phyloP scores from a whole-genome alignment of 1,140 invertebrate genomes.

The Drosophila erecta region DNA sequence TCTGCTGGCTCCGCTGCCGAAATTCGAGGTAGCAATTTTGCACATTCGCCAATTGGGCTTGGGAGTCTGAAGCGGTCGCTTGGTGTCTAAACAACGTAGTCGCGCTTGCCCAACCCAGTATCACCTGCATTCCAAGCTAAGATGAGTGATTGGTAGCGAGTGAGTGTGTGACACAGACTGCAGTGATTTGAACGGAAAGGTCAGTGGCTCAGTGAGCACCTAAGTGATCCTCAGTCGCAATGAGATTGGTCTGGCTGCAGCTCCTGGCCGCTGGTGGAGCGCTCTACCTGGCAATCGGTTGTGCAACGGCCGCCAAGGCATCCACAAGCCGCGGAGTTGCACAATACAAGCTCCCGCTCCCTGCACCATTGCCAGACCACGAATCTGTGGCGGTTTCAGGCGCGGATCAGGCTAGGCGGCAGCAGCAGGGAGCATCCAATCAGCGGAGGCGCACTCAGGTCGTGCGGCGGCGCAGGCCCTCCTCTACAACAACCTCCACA shows the following conservation, averaged over 20 bases:
- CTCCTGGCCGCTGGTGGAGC: conserved; percentile 52
- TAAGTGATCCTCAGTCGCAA: conserved; percentile 32
- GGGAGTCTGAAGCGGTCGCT: conserved; percentile 58
- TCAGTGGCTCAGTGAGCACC: conserved; percentile 42
- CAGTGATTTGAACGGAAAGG: conserved; percentile 18
- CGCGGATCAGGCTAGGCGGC: conserved; percentile 22
- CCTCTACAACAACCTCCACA: conserved; percentile 13
- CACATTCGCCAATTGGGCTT: conserved; percentile 66
- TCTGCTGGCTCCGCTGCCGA: conserved; percentile 54
- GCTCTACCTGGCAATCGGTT: conserved; percentile 46
- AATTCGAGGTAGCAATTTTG: conserved; percentile 49
- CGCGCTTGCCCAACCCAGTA: conserved; percentile 31
- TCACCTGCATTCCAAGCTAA: not conserved
- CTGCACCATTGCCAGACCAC: conserved; percentile 28
- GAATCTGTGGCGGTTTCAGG: conserved; percentile 23
- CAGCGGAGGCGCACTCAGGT: conserved; percentile 62
- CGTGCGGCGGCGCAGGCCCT: conserved; percentile 55
- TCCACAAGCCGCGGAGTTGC: conserved; percentile 57
- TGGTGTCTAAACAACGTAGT: conserved; percentile 57
- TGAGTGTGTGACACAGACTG: conserved; percentile 27
- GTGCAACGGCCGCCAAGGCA: conserved; percentile 64
- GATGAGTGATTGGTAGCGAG: conserved; percentile 40
- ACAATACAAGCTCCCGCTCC: conserved; percentile 67
- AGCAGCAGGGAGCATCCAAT: conserved; percentile 12
- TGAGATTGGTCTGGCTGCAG: conserved; percentile 60